A percentile compares a stretch with the other conserved stretches of the same genome.
Conservation (phyloP, 1,140 invertebrate genomes). For the Leptinotarsa defecta region DNA sequence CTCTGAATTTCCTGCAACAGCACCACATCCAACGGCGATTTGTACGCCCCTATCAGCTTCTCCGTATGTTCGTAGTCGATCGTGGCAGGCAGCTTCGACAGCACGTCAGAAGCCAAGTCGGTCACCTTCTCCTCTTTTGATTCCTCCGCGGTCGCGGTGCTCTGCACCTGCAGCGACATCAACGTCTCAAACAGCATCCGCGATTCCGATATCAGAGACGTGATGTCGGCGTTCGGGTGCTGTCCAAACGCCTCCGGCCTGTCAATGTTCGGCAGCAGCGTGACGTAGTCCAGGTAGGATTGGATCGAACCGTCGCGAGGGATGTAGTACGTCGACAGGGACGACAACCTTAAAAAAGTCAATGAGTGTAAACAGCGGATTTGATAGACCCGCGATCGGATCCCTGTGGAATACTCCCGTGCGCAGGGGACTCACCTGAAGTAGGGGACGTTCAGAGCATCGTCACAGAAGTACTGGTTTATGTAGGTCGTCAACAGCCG, state of each 20-base stretch:
- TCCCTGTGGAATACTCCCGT: too few relatives aligned
- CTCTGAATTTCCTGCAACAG: slow-evolving; percentile 77
- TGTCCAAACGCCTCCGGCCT: slow-evolving; percentile 85
- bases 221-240: slow-evolving; percentile 90
- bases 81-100: slow-evolving; percentile 68
- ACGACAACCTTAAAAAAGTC: slow-evolving; percentile 61
- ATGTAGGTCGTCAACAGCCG: slow-evolving; percentile 80
- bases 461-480: slow-evolving; percentile 78
- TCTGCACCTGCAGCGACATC: slow-evolving; percentile 76
- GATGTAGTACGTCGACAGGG: slow-evolving; percentile 75
- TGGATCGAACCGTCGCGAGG: slow-evolving; percentile 80
- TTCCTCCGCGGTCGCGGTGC: slow-evolving; percentile 58
- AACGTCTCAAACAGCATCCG: slow-evolving; percentile 79
- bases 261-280: slow-evolving; percentile 74
- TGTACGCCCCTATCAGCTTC: slow-evolving; percentile 70
- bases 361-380: not conserved
- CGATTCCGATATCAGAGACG: slow-evolving; percentile 78
- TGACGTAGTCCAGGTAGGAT: slow-evolving; percentile 78
- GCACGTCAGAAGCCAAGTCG: slow-evolving; percentile 72
- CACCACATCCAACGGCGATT: slow-evolving; percentile 79
- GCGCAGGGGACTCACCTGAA: slow-evolving; percentile 62
- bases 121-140: slow-evolving; percentile 66
- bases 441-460: slow-evolving; percentile 65
- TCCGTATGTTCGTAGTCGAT: slow-evolving; percentile 79
- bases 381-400: too few relatives aligned